phyloP scores from a whole-genome alignment of 2,797 vertebrate genomes.

The Catostomus latipinnis region DNA sequence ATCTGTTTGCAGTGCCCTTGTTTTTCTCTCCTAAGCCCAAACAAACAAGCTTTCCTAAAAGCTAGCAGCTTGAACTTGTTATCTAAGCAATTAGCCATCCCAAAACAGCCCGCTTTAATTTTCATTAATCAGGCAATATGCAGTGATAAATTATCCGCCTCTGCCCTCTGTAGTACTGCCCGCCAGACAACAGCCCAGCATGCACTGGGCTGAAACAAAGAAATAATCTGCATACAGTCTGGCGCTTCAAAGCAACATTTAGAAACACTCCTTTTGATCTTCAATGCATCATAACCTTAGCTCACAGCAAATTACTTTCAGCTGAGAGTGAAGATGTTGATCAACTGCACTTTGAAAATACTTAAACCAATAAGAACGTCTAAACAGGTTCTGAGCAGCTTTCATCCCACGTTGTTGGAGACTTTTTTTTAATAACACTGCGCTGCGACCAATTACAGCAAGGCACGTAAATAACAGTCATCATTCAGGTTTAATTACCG shows the following conservation, averaged over 20 bases:
- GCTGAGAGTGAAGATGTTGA: conserved; percentile 41
- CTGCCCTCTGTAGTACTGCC: conserved; percentile 67
- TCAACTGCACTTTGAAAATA: conserved; percentile 57
- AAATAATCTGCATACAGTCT: conserved; percentile 63
- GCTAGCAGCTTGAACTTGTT: conserved; percentile 77
- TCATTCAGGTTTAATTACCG: conserved; percentile 57
- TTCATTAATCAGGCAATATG: conserved; percentile 77
- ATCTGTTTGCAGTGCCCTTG: conserved; percentile 61
- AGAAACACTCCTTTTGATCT: conserved; percentile 60
- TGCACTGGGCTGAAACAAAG: conserved; percentile 50
- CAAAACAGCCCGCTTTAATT: conserved; percentile 77
- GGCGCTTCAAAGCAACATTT: conserved; percentile 64
- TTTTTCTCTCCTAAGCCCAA: conserved; percentile 69
- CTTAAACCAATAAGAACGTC: conserved; percentile 58
- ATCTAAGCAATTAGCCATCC: conserved; percentile 78
- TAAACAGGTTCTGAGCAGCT: conserved; percentile 53
- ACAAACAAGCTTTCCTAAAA: conserved; percentile 67
- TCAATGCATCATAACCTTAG: conserved; percentile 42
- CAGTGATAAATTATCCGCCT: conserved; percentile 76
- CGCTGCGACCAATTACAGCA: conserved; percentile 33
- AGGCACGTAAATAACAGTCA: conserved; percentile 10
- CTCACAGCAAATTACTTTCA: conserved; percentile 42
- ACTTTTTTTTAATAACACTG: conserved; percentile 44
- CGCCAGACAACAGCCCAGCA: conserved; percentile 51
- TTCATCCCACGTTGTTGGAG: conserved; percentile 54